These are phyloP conservation scores for Steatornis caripensis DNA, from an alignment of 2,113 vertebrate genomes.

Conservation along the genomic window DNA sequence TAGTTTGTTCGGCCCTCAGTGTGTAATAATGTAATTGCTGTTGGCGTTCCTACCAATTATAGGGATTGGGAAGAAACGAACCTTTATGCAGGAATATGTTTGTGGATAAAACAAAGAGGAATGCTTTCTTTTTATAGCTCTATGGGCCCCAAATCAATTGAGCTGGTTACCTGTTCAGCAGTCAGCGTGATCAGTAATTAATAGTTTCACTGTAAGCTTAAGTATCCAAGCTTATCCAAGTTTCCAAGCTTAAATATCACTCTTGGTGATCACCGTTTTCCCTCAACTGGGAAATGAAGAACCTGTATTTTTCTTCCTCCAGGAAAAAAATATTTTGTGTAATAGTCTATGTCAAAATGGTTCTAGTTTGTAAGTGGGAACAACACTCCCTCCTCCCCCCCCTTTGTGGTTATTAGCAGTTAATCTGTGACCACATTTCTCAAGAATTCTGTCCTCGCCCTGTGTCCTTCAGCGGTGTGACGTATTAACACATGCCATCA, in stretches of 20 bases:
- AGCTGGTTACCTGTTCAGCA: background rate
- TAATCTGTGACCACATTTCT: background rate
- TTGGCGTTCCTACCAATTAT: background rate
- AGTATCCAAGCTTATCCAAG: background rate
- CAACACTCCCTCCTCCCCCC: no score
- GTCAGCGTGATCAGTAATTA: background rate
- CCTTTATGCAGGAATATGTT: background rate
- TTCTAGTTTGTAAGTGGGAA: background rate
- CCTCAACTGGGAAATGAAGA: background rate
- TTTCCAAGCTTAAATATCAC: background rate
- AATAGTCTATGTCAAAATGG: background rate
- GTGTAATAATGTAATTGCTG: background rate
- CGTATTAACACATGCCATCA: background rate
- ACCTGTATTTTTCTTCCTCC: background rate
- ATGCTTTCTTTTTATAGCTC: background rate
- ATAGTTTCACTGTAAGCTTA: background rate
- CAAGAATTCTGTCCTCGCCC: background rate
- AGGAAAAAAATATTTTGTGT: background rate
- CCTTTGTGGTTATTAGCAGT: background rate
- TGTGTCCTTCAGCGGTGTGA: background rate
- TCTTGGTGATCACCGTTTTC: background rate
- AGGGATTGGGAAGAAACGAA: background rate
- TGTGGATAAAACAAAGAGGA: background rate
- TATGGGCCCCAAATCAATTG: background rate
- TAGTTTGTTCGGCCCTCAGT: background rate